Base-by-base conservation (phyloP, 2,113 vertebrate genomes). In the Lates calcarifer region DNA sequence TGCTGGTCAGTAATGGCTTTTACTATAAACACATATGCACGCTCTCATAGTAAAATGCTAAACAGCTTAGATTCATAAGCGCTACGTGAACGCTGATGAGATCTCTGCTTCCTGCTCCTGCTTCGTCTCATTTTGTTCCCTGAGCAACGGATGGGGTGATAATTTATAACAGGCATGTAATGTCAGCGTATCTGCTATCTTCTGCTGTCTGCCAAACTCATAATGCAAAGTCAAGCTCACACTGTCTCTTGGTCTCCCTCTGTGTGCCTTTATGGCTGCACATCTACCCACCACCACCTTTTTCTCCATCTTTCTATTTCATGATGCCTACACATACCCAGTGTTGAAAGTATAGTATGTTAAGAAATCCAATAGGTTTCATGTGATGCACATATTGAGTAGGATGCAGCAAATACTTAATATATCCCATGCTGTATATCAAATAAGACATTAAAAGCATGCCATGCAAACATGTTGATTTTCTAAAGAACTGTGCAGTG, bases 1-100 rank as follows among this genome's bases (percentile, higher is more conserved):
- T 99, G 83, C 95, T 98, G 97, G 98, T 99, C 94, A 96, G 93
- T 93, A 57, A 86, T 76, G 75, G 33, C 61, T 84, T 91, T 66
- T 70, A 31, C 73, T 76, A 62, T 63, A 74, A 81, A 86, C 86
- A 84, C 85, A 80, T 53, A 80, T 77, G 64, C 71, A 77, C 69
- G 10, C 65, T 31, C 37, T 57, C 65, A 68, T 12, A 55, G 57
- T 63, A 26, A 82, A 77, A 74, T 45, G 67, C 58, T 75, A 15
- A 81, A 55, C 53, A 15, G 60, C 62, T 77, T 10, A 28, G 53
- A 65, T 65, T 63, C 58, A 24, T 56, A n/a, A 3, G 10, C 17
- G 35, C 37, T 67, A 33, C 11, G 24, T 41, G 28, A 72, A 41
- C 20, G 15, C 71, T 80, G 73, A 71, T 53, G 41, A 79, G 67